Evolutionary conservation across 92 coral and sea anemone species (phyloP).

Genomic region (Zoanthus sociatus): DNA sequence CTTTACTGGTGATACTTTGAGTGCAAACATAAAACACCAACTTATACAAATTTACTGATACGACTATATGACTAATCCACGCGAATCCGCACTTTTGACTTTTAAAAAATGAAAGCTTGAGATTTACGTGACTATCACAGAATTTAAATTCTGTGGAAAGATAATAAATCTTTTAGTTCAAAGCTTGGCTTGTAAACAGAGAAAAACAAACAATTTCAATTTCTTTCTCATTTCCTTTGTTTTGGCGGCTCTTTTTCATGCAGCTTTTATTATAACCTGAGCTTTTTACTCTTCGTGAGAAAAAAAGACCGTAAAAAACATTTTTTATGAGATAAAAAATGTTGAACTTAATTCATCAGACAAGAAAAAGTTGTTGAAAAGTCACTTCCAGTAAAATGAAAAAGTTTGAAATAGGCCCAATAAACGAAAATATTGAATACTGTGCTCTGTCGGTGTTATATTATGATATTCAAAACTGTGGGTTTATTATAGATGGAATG

Average conservation of each 20-base stretch:
- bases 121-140: slow-evolving; percentile 2
- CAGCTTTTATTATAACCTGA: background rate
- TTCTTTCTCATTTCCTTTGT: slow-evolving; percentile 15
- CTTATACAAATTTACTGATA: background rate
- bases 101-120: background rate
- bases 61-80: too few species aligned
- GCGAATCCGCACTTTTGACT: background rate
- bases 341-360: too few species aligned
- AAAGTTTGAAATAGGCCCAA: too few species aligned
- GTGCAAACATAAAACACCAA: background rate
- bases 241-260: slow-evolving; percentile 36
- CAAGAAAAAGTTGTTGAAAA: too few species aligned
- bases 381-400: too few species aligned
- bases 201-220: background rate
- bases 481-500: too few species aligned
- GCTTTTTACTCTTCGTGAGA: background rate
- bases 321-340: too few species aligned
- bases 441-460: too few species aligned
- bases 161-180: background rate
- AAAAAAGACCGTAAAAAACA: background rate
- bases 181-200: slow-evolving; percentile 4
- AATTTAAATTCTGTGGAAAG: background rate
- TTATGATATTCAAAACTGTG: too few species aligned
- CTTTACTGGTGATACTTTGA: background rate
- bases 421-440: too few species aligned